Conservation (phyloP, 2,113 vertebrate species). For the Macrotus californicus region DNA sequence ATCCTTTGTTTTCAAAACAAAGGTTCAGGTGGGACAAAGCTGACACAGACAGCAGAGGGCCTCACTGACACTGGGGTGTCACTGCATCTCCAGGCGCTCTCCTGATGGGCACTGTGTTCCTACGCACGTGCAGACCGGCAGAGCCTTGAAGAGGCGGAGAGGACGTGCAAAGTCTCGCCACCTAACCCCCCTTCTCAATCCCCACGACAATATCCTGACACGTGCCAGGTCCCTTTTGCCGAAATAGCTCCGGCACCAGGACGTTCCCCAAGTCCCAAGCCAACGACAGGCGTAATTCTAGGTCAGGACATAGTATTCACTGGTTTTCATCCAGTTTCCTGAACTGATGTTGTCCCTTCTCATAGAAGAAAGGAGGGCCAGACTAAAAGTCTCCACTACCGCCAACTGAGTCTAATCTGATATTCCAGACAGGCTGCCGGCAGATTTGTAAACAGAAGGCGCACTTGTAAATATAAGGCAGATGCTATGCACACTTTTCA, state of each 20-base stretch:
- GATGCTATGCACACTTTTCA: neutral
- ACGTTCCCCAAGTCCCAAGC: neutral
- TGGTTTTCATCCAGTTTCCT: neutral
- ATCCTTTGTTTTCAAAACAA: constrained; percentile 1
- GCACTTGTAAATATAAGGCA: neutral
- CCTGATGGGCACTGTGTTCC: neutral
- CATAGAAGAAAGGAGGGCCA: neutral
- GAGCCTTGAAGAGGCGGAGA: neutral
- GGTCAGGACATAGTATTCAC: neutral
- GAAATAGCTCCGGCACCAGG: neutral
- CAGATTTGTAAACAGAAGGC: neutral
- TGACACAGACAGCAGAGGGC: neutral
- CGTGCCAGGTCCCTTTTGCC: neutral
- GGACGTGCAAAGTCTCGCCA: neutral
- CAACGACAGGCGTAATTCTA: neutral
- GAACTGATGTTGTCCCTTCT: neutral
- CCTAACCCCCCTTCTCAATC: neutral
- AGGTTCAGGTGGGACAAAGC: neutral
- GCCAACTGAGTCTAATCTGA: neutral
- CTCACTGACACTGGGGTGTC: neutral
- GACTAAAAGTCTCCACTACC: neutral
- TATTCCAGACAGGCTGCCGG: neutral
- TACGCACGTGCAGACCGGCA: neutral
- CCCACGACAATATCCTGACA: neutral
- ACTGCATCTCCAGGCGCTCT: neutral